Evolutionary conservation across 1,140 invertebrate genomes (phyloP), one percentile per base, ranked within the genome.

Genomic region (Leptinotarsa texana): DNA sequence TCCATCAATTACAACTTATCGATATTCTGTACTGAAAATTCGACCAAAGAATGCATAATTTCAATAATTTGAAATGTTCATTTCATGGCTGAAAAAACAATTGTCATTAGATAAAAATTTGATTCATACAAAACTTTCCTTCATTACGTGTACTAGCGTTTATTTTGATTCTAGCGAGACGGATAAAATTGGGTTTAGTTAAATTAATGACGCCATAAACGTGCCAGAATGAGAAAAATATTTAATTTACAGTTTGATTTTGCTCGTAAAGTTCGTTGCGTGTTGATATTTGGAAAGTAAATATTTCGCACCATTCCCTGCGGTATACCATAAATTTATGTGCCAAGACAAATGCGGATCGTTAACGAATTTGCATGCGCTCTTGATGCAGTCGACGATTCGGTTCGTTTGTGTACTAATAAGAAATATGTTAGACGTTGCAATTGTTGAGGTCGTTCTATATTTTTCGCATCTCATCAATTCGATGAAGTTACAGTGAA

Each of bases 221-320:
- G 42, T 63, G 71, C 47, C 71, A 65, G 47, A 73, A 49, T 65
- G 69, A 65, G 62, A 61, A 73, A 47, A 47, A 22, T 0, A 42
- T 73, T 73, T 73, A 73, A 65, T 65, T 73, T 73, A 73, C 18
- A 66, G 27, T 27, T 33, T 49, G 71, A 73, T 73, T 73, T 42
- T 17, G 61, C 24, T 63, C 63, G 63, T 73, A 73, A 65, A 65
- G n/a, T 33, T 48, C 15, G 61, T 73, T 73, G 71, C 71, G 63
- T 73, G 71, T 66, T 73, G 71, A 73, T 73, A 73, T 73, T 73
- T 66, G 57, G 71, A 65, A 73, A 57, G 71, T 73, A 73, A 73
- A 73, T 73, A 73, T 65, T 65, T 73, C 63, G 51, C 69, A 13
- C 48, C 22, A 18, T 57, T 49, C 47, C 69, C 69, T 70, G 49